Evolutionary conservation across 2,797 vertebrate species (phyloP).

Genomic region (Falco rusticolus): DNA sequence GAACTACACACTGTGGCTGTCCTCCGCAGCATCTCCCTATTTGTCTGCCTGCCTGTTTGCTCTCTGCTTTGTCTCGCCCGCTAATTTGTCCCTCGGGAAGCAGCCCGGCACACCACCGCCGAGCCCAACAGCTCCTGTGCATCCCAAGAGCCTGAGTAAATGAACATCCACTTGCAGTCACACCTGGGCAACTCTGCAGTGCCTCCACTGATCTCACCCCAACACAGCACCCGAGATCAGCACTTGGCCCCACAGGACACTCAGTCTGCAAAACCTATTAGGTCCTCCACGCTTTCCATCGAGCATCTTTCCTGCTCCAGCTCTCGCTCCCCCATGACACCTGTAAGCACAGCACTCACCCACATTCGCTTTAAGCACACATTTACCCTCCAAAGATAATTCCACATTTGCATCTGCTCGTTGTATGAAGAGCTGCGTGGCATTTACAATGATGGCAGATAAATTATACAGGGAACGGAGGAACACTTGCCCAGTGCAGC

Average conservation of each 20-base stretch:
- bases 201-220: background rate
- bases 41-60: slow-evolving; percentile 5
- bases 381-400: background rate
- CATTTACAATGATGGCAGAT: background rate
- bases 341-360: background rate
- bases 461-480: background rate
- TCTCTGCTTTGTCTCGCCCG: background rate
- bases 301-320: background rate
- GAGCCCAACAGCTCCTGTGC: background rate
- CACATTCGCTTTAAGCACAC: background rate
- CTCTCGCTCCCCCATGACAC: background rate
- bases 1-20: background rate
- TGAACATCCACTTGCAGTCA: background rate
- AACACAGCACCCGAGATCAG: background rate
- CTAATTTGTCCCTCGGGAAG: slow-evolving; percentile 19
- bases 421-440: background rate
- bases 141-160: background rate
- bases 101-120: background rate
- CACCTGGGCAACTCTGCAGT: background rate
- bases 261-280: background rate
- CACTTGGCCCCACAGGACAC: background rate
- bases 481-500: slow-evolving; percentile 8
- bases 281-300: background rate
- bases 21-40: slow-evolving; percentile 14
- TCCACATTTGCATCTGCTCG: background rate